Evolutionary conservation across 2,797 vertebrate genomes (phyloP).

Genomic region (Saguinus oedipus): DNA sequence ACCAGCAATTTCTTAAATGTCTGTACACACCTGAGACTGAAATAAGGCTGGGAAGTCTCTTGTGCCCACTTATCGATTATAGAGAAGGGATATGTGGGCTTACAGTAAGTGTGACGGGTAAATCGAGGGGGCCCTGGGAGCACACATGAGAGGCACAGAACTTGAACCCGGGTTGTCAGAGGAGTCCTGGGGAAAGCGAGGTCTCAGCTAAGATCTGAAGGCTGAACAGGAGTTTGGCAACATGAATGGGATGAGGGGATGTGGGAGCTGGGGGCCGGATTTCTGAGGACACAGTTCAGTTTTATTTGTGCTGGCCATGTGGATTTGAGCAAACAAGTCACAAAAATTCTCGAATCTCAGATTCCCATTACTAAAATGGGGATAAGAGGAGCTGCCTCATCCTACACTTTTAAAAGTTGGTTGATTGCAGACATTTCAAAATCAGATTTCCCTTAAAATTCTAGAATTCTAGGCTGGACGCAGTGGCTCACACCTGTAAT

Average conservation of each 20-base stretch:
- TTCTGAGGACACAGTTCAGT: not conserved
- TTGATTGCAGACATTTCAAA: constrained; percentile 5
- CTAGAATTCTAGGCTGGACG: not conserved
- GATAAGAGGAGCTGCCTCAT: not conserved
- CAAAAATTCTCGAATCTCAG: not conserved
- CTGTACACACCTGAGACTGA: not conserved
- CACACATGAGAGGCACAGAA: not conserved
- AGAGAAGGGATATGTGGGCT: not conserved
- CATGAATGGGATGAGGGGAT: not conserved
- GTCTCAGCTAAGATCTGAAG: not conserved
- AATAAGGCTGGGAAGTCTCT: not conserved
- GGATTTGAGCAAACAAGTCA: not conserved
- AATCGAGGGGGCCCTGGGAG: not conserved
- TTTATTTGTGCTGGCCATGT: not conserved
- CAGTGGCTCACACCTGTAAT: too few species aligned
- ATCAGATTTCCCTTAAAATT: constrained; percentile 8
- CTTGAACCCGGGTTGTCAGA: not conserved
- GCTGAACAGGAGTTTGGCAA: not conserved
- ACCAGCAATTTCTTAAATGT: not conserved
- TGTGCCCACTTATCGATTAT: not conserved
- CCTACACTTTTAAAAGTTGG: not conserved
- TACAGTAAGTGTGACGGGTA: not conserved
- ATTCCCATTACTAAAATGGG: not conserved
- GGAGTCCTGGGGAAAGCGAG: not conserved
- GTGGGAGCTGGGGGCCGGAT: not conserved